Conservation (phyloP, 2,797 vertebrate genomes). For the Oryzias dopingdopingensis region DNA sequence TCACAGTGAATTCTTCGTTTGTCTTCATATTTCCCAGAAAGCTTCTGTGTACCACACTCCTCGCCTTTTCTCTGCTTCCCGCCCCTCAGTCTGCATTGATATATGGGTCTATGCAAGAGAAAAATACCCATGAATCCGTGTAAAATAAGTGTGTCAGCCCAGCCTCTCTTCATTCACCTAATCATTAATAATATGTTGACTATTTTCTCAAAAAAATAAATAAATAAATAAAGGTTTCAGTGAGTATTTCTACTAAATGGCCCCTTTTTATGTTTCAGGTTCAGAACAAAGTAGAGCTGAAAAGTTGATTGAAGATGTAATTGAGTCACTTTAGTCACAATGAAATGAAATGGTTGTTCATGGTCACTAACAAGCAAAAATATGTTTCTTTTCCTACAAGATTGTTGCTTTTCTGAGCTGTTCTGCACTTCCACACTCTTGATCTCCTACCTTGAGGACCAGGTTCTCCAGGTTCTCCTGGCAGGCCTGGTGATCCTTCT, state of each 20-base stretch:
- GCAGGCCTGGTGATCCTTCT: slow-evolving; percentile 86
- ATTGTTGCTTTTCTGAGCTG: slow-evolving; percentile 1
- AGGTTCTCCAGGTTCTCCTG: slow-evolving; percentile 75
- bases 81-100: slow-evolving; percentile 85
- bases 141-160: slow-evolving; percentile 51
- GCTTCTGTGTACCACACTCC: slow-evolving; percentile 70
- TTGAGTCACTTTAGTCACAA: slow-evolving; percentile 7
- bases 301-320: not conserved
- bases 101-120: slow-evolving; percentile 79
- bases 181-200: slow-evolving; percentile 23
- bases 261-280: slow-evolving; percentile 5
- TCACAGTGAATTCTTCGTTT: slow-evolving; percentile 78
- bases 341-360: slow-evolving; percentile 32
- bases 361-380: slow-evolving; percentile 18
- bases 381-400: slow-evolving; percentile 26
- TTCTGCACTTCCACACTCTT: slow-evolving; percentile 14
- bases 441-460: slow-evolving; percentile 88
- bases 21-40: slow-evolving; percentile 80
- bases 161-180: slow-evolving; percentile 24
- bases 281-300: not conserved
- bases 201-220: slow-evolving; percentile 19
- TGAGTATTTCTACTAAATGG: slow-evolving; percentile 7
- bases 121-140: slow-evolving; percentile 80
- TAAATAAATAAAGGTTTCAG: slow-evolving; percentile 3
- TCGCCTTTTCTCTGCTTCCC: slow-evolving; percentile 79